Percentiles rank a stretch among this genome's conserved stretches.
phyloP scores from a whole-genome alignment of 1,140 invertebrate genomes.

The Oryzaephilus surinamensis region DNA sequence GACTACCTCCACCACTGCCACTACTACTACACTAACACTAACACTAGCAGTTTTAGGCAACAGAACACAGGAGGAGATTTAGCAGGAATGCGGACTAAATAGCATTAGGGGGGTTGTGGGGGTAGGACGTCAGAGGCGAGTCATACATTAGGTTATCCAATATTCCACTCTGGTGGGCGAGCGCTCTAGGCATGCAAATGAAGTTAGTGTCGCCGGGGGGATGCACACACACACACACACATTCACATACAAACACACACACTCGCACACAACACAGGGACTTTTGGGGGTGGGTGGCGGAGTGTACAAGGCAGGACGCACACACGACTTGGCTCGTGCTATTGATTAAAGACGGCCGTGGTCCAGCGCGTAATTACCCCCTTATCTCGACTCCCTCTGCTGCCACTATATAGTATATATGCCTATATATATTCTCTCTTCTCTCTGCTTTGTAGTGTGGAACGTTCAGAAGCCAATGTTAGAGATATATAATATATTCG shows the following conservation, averaged over 20 bases:
- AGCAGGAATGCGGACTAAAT: slow-evolving; percentile 20
- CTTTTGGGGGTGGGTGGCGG: slow-evolving; percentile 7
- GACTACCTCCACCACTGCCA: too few relatives aligned
- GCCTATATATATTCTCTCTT: too few relatives aligned
- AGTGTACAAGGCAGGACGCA: slow-evolving; percentile 13
- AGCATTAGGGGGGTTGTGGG: too few relatives aligned
- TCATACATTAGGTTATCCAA: slow-evolving; percentile 36
- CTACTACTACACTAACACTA: too few relatives aligned
- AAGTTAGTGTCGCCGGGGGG: slow-evolving; percentile 28
- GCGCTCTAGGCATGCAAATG: slow-evolving; percentile 35
- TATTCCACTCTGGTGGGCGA: slow-evolving; percentile 35
- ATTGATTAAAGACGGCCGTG: slow-evolving; percentile 36
- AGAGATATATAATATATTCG: too few relatives aligned
- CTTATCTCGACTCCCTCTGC: slow-evolving; percentile 23
- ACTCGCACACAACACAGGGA: too few relatives aligned
- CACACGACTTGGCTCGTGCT: slow-evolving; percentile 30
- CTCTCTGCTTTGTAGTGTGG: too few relatives aligned
- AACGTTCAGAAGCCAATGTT: too few relatives aligned
- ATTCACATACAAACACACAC: too few relatives aligned
- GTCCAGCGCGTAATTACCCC: slow-evolving; percentile 36
- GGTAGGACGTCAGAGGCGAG: slow-evolving; percentile 17
- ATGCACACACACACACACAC: not conserved
- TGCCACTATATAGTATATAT: slow-evolving; percentile 13
- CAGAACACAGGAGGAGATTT: not conserved
- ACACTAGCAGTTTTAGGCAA: too few relatives aligned